Percentiles rank a stretch among this genome's conserved stretches.
These are phyloP conservation scores for Megamerina dolium DNA, from an alignment of 2,888 invertebrate genomes.

Conservation along the genomic window DNA sequence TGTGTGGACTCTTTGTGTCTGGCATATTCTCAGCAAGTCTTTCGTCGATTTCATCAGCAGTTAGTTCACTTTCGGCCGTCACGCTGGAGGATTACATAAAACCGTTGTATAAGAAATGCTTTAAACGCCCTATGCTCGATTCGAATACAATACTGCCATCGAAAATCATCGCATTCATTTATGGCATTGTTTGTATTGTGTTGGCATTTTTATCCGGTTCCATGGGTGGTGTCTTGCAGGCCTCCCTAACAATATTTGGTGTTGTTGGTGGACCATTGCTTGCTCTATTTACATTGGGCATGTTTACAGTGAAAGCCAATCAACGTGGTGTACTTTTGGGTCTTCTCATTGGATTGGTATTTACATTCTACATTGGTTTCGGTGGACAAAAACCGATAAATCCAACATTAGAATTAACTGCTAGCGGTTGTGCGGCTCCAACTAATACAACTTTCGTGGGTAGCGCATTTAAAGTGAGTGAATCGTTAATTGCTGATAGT, in stretches of 20 bases:
- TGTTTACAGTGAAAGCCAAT: constrained; percentile 69
- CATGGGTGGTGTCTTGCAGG: constrained; percentile 77
- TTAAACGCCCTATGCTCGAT: constrained; percentile 48
- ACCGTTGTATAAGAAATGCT: constrained; percentile 50
- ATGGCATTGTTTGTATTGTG: constrained; percentile 70
- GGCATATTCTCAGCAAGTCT: constrained; percentile 88
- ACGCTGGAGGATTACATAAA: constrained; percentile 81
- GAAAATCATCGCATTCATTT: constrained; percentile 65
- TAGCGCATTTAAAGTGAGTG: constrained; percentile 15
- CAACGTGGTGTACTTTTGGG: constrained; percentile 68
- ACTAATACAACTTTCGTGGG: constrained; percentile 12
- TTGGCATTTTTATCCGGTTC: constrained; percentile 77
- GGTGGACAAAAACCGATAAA: constrained; percentile 67
- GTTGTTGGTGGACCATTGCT: constrained; percentile 81
- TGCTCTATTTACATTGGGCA: constrained; percentile 77
- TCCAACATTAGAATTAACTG: constrained; percentile 54
- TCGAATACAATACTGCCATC: constrained; percentile 53
- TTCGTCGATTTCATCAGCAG: constrained; percentile 84
- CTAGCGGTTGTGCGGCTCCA: constrained; percentile 52
- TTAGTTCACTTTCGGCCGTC: constrained; percentile 87
- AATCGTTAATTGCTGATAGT: not conserved
- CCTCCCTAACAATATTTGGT: constrained; percentile 78
- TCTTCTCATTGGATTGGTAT: constrained; percentile 57
- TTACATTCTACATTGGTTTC: constrained; percentile 79
- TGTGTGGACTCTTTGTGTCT: constrained; percentile 85